phyloP scores from a whole-genome alignment of 2,113 vertebrate species.

The Zapus hudsonius region DNA sequence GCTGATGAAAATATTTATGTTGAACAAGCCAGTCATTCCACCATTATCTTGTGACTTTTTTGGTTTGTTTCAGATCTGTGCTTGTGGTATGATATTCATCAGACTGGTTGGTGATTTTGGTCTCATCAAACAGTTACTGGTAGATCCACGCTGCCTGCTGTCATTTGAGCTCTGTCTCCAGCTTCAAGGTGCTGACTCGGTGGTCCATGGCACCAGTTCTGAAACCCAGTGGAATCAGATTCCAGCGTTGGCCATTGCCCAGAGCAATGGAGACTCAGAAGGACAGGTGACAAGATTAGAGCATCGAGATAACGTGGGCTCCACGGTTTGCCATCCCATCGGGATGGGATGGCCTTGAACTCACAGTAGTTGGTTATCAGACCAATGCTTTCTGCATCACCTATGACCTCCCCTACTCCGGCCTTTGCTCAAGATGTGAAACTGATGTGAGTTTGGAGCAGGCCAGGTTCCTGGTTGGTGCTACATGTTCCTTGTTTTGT shows the following conservation, averaged over 20 bases:
- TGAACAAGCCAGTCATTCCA: not conserved
- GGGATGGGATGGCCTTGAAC: not conserved
- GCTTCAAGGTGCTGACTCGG: not conserved
- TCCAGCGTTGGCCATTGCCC: not conserved
- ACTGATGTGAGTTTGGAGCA: not conserved
- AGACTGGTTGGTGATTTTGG: conserved; percentile 7
- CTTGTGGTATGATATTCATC: not conserved
- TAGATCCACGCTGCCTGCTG: not conserved
- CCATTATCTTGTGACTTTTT: not conserved
- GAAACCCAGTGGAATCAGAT: not conserved
- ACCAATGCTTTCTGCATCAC: not conserved
- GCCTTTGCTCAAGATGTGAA: not conserved
- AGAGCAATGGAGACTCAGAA: not conserved
- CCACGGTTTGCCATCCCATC: not conserved
- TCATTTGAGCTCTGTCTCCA: not conserved
- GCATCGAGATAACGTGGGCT: not conserved
- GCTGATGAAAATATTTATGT: not conserved
- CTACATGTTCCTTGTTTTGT: not conserved
- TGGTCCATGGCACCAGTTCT: not conserved
- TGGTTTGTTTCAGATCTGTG: not conserved
- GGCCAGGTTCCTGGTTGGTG: not conserved
- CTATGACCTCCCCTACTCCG: not conserved
- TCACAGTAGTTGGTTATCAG: not conserved
- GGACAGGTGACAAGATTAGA: not conserved
- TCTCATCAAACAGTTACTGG: not conserved